A percentile compares a stretch with the other conserved stretches of the same genome.
phyloP scores from a whole-genome alignment of 2,113 vertebrate species.

The Octodon degus region DNA sequence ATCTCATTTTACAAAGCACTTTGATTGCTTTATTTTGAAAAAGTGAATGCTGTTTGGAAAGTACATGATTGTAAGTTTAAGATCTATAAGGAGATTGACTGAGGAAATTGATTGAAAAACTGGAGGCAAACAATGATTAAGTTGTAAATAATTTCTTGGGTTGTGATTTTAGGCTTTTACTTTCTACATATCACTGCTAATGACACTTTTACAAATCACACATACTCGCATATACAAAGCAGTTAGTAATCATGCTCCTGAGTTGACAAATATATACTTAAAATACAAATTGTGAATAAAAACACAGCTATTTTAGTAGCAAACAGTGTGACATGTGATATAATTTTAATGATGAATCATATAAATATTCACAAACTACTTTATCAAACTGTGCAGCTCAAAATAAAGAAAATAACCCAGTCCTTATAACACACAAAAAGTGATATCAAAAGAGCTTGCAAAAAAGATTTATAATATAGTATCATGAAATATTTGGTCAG shows the following conservation, averaged over 20 bases:
- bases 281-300: constrained; percentile 7
- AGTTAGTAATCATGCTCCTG: background rate
- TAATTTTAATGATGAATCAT: constrained; percentile 44
- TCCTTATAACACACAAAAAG: background rate
- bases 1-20: constrained; percentile 1
- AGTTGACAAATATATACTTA: background rate
- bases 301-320: background rate
- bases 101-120: constrained; percentile 20
- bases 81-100: background rate
- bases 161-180: background rate
- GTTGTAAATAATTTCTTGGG: background rate
- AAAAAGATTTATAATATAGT: background rate
- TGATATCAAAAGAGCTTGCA: background rate
- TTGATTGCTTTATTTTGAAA: constrained; percentile 18
- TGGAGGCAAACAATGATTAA: background rate
- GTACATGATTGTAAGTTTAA: background rate
- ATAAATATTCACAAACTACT: constrained; percentile 29
- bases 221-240: background rate
- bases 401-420: background rate
- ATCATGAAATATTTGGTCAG: background rate
- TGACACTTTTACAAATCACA: constrained; percentile 36
- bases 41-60: background rate
- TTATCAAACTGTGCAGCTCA: background rate
- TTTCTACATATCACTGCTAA: background rate
- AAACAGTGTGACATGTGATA: background rate